These are phyloP conservation scores for Rhamphomyia laevipes DNA, from an alignment of 2,888 invertebrate genomes.

Conservation along the genomic window DNA sequence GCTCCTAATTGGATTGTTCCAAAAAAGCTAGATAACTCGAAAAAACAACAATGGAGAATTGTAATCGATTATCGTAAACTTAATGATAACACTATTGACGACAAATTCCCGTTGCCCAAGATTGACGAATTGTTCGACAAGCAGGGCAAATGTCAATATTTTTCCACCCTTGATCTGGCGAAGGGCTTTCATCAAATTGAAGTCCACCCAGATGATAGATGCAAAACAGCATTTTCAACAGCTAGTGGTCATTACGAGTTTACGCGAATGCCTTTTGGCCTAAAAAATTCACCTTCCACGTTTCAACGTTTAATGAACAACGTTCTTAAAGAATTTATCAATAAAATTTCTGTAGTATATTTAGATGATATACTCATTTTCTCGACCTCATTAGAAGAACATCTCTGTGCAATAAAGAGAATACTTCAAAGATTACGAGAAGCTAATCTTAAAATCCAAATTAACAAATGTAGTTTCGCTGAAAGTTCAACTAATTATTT, in stretches of 20 bases:
- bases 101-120: neutral
- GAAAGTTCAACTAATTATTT: conserved; percentile 8
- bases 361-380: conserved; percentile 14
- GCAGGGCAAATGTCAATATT: neutral
- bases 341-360: conserved; percentile 11
- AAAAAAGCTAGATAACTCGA: neutral
- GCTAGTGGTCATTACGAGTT: neutral
- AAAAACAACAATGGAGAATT: neutral
- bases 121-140: too few relatives aligned
- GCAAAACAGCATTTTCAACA: conserved; percentile 2
- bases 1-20: neutral
- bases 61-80: neutral
- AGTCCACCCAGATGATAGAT: neutral
- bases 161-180: neutral
- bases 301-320: conserved; percentile 14
- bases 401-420: conserved; percentile 4
- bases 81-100: neutral
- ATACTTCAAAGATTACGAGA: conserved; percentile 8
- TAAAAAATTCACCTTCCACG: conserved; percentile 4
- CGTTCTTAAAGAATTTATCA: conserved; percentile 9
- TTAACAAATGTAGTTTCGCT: conserved; percentile 12
- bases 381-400: conserved; percentile 10
- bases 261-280: neutral
- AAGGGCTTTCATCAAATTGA: neutral
- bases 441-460: conserved; percentile 9